Conservation (phyloP, 2,888 invertebrate species). For the Lagria hirta region DNA sequence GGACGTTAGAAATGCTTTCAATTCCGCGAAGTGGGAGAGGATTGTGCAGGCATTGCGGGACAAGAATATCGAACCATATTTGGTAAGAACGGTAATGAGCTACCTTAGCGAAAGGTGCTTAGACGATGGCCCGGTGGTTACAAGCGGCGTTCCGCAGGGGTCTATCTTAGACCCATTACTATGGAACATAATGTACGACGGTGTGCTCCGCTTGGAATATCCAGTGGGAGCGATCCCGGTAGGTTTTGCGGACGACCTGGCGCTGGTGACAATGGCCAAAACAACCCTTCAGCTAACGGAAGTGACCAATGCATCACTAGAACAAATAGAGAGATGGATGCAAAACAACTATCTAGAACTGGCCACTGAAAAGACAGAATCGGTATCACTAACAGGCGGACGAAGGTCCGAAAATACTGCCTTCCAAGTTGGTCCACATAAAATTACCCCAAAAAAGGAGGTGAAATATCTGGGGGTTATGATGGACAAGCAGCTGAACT, state of each 20-base stretch:
- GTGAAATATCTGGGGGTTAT: slow-evolving; percentile 21
- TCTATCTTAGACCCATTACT: slow-evolving; percentile 24
- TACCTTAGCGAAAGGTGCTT: slow-evolving; percentile 6
- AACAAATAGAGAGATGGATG: slow-evolving; percentile 12
- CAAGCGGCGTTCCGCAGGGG: slow-evolving; percentile 24
- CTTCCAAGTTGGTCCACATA: not conserved
- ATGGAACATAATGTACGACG: slow-evolving; percentile 26
- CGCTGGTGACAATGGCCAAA: slow-evolving; percentile 10
- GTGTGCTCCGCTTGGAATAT: slow-evolving; percentile 3
- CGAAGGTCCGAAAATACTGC: not conserved
- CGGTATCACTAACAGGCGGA: not conserved
- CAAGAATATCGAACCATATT: not conserved
- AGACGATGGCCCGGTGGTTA: not conserved
- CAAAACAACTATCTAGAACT: slow-evolving; percentile 1
- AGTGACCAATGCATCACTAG: not conserved
- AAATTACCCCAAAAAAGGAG: not conserved
- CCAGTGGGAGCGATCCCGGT: slow-evolving; percentile 4
- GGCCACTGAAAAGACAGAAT: slow-evolving; percentile 10
- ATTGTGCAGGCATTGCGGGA: slow-evolving; percentile 6
- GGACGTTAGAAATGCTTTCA: slow-evolving; percentile 18
- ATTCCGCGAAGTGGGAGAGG: slow-evolving; percentile 4
- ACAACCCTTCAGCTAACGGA: not conserved
- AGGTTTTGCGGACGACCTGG: slow-evolving; percentile 25
- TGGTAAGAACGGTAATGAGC: not conserved
- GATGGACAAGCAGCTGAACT: slow-evolving; percentile 8